Base-by-base conservation (phyloP, 2,113 vertebrate species). In the Hippocampus abdominalis region DNA sequence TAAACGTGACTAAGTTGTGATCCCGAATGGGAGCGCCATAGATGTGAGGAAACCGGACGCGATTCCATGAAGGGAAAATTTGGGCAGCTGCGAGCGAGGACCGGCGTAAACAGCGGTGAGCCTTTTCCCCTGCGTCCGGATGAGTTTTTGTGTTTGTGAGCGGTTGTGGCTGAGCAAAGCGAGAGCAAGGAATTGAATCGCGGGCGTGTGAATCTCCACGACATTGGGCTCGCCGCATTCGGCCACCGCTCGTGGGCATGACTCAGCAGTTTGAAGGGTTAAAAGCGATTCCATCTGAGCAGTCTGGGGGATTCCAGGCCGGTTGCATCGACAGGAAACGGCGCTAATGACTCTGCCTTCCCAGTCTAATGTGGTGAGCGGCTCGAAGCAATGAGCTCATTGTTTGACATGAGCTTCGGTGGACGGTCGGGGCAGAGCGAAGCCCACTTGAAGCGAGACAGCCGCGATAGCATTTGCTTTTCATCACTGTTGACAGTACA, bases 341-440 rank as follows among this genome's bases (percentile, higher is more conserved):
- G 48, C 54, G 60, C 71, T 74, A 68, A 85, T 79, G 83, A 81
- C 68, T 80, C 51, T 73, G 57, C 40, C 72, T 15, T 72, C 77
- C 68, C 69, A 79, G 72, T 44, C 72, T 66, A 79, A 86, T 81
- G 78, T 78, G 78, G 76, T 20, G 73, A 84, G 72, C 84, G 86
- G 83, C 86, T 84, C 73, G 48, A 39, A 81, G 74, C 23, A 32
- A 71, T 84, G 82, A 89, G 79, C 80, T 88, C 84, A 84, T 81
- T 29, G 23, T 27, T 25, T 25, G 66, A 70, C 64, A 66, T 51
- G 72, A 48, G 16, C 62, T 61, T 46, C 13, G 27, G 40, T 16
- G 63, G 46, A 44, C 42, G 16, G 15, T 64, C 62, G 23, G 21
- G 25, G 15, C 23, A 11, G 44, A 49, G 15, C 6, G 21, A 32